Percentiles rank a stretch among this genome's conserved stretches.
Evolutionary conservation across 2,888 invertebrate species (phyloP).

Genomic region (Aphidoletes aphidimyza): DNA sequence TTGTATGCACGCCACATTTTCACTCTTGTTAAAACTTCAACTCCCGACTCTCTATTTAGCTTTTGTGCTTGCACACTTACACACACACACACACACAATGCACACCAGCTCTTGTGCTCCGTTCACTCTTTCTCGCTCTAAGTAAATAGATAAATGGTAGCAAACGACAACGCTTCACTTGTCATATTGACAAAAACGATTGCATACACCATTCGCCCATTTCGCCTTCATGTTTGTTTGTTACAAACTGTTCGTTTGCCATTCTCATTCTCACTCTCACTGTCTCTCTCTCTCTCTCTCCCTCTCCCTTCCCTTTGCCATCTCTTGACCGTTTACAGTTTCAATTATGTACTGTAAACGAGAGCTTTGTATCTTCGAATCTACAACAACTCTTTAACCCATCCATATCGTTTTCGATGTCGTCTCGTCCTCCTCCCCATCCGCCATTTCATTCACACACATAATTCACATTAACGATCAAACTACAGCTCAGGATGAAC

Average conservation of each 20-base stretch:
- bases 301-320: neutral
- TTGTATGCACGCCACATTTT: neutral
- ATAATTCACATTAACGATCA: conserved; percentile 6
- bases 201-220: neutral
- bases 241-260: neutral
- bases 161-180: conserved; percentile 11
- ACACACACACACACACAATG: too few species aligned
- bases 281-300: neutral
- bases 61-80: too few species aligned
- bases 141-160: conserved; percentile 6
- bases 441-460: too few species aligned
- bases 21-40: conserved; percentile 26
- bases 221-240: neutral
- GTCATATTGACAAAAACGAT: conserved; percentile 22
- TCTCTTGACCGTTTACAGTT: conserved; percentile 3
- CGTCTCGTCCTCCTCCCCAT: too few species aligned
- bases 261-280: neutral
- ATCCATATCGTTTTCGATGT: too few species aligned
- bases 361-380: neutral
- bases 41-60: too few species aligned
- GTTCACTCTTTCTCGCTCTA: neutral
- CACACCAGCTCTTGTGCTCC: too few species aligned
- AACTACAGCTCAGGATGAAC: neutral
- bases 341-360: conserved; percentile 4
- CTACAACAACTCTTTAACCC: too few species aligned